A percentile compares a stretch with the other conserved stretches of the same genome.
These are phyloP conservation scores for Zaprionus bogoriensis DNA, from an alignment of 2,888 invertebrate genomes.

Conservation along the genomic window DNA sequence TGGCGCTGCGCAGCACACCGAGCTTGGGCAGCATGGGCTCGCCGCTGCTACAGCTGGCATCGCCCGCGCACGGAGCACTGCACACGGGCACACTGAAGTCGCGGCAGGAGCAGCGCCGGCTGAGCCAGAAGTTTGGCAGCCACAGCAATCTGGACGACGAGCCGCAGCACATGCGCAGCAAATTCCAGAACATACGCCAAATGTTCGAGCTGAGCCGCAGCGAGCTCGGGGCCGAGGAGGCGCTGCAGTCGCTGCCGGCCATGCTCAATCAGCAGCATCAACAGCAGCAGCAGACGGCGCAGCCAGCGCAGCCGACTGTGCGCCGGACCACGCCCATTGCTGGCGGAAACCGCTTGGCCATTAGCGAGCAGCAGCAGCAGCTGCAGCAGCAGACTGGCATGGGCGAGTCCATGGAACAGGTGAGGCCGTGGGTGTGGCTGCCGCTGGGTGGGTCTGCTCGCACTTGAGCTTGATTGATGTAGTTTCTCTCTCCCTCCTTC, in stretches of 20 bases:
- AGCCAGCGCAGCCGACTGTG: slow-evolving; percentile 25
- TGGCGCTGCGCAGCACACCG: slow-evolving; percentile 66
- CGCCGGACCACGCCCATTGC: slow-evolving; percentile 62
- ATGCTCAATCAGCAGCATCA: slow-evolving; percentile 45
- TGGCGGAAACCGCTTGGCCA: slow-evolving; percentile 59
- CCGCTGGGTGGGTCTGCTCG: slow-evolving; percentile 29
- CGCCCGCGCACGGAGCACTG: slow-evolving; percentile 22
- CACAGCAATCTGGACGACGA: slow-evolving; percentile 81
- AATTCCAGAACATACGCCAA: slow-evolving; percentile 82
- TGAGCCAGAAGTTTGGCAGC: slow-evolving; percentile 81
- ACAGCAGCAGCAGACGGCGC: too few relatives aligned
- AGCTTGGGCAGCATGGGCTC: slow-evolving; percentile 70
- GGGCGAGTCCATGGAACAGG: slow-evolving; percentile 43
- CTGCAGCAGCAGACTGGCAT: slow-evolving; percentile 31
- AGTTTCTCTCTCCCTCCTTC: not conserved
- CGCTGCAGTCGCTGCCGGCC: slow-evolving; percentile 55
- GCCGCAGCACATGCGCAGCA: slow-evolving; percentile 67
- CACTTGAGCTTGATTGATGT: slow-evolving; percentile 26
- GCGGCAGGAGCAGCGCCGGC: slow-evolving; percentile 81
- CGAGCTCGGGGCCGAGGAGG: slow-evolving; percentile 38
- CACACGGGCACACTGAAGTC: slow-evolving; percentile 81
- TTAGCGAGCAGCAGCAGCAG: slow-evolving; percentile 41
- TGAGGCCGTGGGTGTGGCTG: slow-evolving; percentile 32
- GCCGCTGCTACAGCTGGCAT: slow-evolving; percentile 53
- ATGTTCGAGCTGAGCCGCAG: slow-evolving; percentile 81